A percentile compares a stretch with the other conserved stretches of the same genome.
Evolutionary conservation across 1,140 invertebrate genomes (phyloP).

Genomic region (Drosophila arizonae): DNA sequence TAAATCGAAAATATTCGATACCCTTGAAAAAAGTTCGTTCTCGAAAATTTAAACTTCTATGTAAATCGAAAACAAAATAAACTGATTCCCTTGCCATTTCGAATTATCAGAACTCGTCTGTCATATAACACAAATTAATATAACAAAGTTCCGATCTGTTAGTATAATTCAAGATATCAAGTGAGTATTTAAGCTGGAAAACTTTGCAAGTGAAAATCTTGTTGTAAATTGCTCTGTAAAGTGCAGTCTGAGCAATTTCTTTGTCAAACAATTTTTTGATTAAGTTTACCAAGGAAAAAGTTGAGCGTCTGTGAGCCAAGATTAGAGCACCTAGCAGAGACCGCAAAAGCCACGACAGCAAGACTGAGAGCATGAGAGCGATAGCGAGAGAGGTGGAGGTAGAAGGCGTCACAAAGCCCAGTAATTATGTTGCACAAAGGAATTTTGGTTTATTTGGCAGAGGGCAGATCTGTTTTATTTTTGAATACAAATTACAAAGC

Average conservation of each 20-base stretch:
- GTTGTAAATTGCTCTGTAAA: not conserved
- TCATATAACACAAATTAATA: no score
- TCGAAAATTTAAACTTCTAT: no score
- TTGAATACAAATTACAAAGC: conserved; percentile 80
- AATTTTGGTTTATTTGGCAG: conserved; percentile 55
- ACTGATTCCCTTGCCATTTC: no score
- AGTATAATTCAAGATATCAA: no score
- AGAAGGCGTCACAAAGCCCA: conserved; percentile 53
- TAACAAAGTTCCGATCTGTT: no score
- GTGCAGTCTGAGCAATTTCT: conserved; percentile 4
- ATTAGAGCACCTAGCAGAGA: conserved; percentile 67
- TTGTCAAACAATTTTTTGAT: conserved; percentile 3
- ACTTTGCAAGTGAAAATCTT: not conserved
- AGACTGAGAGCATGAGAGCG: not conserved
- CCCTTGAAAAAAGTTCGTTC: no score
- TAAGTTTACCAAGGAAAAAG: not conserved
- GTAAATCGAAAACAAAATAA: no score
- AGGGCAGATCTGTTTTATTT: conserved; percentile 50
- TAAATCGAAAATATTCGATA: no score
- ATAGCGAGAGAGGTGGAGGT: not conserved
- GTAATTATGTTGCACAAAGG: conserved; percentile 76
- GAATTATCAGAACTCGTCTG: no score
- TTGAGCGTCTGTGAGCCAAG: conserved; percentile 42
- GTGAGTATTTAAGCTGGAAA: not conserved
- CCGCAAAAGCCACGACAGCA: not conserved